Evolutionary conservation across 2,888 invertebrate genomes (phyloP).

Genomic region (Macrosiphum euphorbiae): DNA sequence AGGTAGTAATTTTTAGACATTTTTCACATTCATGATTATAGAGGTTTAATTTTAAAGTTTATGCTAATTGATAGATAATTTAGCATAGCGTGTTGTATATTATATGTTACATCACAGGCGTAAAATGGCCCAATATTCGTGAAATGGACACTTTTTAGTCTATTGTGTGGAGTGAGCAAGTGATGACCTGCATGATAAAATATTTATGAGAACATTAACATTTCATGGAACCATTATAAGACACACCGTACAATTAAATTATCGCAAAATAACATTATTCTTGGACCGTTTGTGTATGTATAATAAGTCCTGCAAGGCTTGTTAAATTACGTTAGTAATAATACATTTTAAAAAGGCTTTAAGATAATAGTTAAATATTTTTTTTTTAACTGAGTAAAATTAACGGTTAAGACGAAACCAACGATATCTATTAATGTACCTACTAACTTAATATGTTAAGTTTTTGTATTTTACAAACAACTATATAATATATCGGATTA

Average conservation of each 20-base stretch:
- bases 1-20: slow-evolving; percentile 20
- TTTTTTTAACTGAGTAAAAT: not conserved
- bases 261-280: not conserved
- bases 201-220: not conserved
- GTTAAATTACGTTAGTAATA: not conserved
- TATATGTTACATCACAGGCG: not conserved
- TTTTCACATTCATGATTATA: slow-evolving; percentile 4
- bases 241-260: not conserved
- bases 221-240: not conserved
- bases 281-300: not conserved
- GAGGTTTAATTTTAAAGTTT: slow-evolving; percentile 13
- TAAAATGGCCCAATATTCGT: not conserved
- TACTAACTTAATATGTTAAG: not conserved
- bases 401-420: not conserved
- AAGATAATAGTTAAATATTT: not conserved
- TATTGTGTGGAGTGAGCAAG: not conserved
- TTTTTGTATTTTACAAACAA: not conserved
- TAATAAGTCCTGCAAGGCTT: not conserved
- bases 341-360: not conserved
- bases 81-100: not conserved
- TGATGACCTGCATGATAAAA: not conserved
- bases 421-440: not conserved
- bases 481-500: not conserved
- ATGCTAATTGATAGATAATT: not conserved
- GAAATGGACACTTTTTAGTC: not conserved